Evolutionary conservation across 2,797 vertebrate species (phyloP).

Genomic region (Melopsittacus undulatus): DNA sequence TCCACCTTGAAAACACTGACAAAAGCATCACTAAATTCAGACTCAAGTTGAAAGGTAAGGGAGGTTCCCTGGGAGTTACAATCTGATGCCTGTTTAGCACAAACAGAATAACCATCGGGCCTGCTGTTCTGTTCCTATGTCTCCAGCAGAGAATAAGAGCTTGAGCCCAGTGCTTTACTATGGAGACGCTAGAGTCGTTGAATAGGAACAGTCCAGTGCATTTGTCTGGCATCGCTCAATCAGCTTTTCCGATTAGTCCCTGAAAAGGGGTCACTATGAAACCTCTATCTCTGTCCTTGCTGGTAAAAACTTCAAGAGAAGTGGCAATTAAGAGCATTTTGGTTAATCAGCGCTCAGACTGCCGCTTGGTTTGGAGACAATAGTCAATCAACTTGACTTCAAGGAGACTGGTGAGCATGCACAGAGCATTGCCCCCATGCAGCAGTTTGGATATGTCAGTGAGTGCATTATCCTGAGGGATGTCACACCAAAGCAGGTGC

Average conservation of each 20-base stretch:
- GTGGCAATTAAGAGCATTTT: not conserved
- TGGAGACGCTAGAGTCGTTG: not conserved
- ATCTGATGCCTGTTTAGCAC: not conserved
- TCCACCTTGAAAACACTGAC: slow-evolving; percentile 29
- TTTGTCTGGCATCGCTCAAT: not conserved
- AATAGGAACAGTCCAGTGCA: not conserved
- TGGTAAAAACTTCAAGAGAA: not conserved
- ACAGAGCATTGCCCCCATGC: not conserved
- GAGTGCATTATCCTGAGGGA: not conserved
- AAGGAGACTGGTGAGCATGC: not conserved
- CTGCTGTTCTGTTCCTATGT: not conserved
- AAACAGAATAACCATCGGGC: not conserved
- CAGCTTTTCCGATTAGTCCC: not conserved
- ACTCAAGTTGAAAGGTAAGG: not conserved
- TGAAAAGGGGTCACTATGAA: not conserved
- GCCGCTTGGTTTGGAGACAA: not conserved
- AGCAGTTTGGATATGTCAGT: not conserved
- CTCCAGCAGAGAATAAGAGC: not conserved
- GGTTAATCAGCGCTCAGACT: not conserved
- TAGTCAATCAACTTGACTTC: not conserved
- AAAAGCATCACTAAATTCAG: slow-evolving; percentile 9
- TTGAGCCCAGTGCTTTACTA: not conserved
- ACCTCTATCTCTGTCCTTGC: not conserved
- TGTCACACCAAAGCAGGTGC: not conserved
- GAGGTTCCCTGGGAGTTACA: not conserved